Percentiles rank a stretch among this genome's conserved stretches.
Evolutionary conservation across 2,113 vertebrate species (phyloP).

Genomic region (Grammomys dolichurus): DNA sequence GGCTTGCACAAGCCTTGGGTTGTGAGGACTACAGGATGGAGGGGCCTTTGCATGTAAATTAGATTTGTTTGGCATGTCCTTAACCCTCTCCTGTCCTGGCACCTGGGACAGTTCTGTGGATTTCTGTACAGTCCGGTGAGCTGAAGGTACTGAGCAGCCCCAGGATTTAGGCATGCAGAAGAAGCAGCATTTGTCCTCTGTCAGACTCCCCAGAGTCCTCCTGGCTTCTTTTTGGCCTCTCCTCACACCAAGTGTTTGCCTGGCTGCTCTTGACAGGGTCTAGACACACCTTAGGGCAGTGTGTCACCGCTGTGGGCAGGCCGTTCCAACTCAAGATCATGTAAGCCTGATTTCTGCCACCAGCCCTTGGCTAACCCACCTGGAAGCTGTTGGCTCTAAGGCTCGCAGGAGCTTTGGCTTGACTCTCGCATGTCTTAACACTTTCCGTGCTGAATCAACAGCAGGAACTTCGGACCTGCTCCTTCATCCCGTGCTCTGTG

Average conservation of each 20-base stretch:
- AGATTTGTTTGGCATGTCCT: neutral
- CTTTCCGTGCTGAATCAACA: fast-evolving
- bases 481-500: neutral
- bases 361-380: too few species aligned
- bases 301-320: fast-evolving
- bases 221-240: fast-evolving
- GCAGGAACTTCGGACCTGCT: fast-evolving
- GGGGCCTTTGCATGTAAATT: slow-evolving; percentile 55
- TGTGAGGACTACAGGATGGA: neutral
- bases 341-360: neutral
- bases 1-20: slow-evolving; percentile 9
- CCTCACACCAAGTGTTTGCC: fast-evolving
- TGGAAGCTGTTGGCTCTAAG: neutral
- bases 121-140: fast-evolving
- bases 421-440: neutral
- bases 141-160: fast-evolving
- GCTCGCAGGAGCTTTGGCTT: neutral
- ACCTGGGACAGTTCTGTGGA: fast-evolving
- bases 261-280: fast-evolving
- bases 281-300: fast-evolving
- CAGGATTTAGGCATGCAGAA: fast-evolving
- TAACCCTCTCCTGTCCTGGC: slow-evolving; percentile 16
- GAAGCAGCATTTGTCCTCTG: fast-evolving
- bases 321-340: neutral
- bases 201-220: fast-evolving